A percentile compares a stretch with the other conserved stretches of the same genome.
Conservation (phyloP, 1,140 invertebrate genomes). For the Brachionus asplanchnoidis region DNA sequence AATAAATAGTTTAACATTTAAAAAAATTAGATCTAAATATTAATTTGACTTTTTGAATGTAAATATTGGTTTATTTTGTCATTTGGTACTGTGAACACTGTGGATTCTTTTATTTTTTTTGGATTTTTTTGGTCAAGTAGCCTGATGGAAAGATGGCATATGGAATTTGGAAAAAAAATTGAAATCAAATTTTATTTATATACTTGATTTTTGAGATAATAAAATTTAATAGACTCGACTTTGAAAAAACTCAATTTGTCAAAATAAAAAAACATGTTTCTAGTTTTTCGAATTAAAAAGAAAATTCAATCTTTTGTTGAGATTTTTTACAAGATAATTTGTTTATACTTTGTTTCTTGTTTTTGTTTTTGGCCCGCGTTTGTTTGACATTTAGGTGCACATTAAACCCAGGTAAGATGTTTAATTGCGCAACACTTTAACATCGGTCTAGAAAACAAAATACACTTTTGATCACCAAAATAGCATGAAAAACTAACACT, state of each 20-base stretch:
- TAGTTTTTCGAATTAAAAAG: neutral
- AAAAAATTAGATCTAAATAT: neutral
- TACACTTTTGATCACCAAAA: neutral
- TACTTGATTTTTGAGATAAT: neutral
- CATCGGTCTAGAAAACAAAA: neutral
- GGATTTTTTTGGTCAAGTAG: neutral
- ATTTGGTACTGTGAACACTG: neutral
- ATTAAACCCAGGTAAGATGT: neutral
- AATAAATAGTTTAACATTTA: neutral
- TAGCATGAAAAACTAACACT: neutral
- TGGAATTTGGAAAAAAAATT: neutral
- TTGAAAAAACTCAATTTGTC: neutral
- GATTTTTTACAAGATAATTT: neutral
- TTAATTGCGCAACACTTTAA: neutral
- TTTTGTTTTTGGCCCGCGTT: neutral
- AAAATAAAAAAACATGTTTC: neutral
- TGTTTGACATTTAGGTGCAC: neutral
- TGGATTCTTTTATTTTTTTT: neutral
- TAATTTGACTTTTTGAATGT: neutral
- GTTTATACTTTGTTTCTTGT: neutral
- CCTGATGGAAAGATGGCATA: neutral
- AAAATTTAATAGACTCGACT: neutral
- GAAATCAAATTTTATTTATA: neutral
- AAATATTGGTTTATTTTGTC: neutral
- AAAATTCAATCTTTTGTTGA: neutral